Conservation (phyloP, 2,888 invertebrate species). For the Bibio marci region DNA sequence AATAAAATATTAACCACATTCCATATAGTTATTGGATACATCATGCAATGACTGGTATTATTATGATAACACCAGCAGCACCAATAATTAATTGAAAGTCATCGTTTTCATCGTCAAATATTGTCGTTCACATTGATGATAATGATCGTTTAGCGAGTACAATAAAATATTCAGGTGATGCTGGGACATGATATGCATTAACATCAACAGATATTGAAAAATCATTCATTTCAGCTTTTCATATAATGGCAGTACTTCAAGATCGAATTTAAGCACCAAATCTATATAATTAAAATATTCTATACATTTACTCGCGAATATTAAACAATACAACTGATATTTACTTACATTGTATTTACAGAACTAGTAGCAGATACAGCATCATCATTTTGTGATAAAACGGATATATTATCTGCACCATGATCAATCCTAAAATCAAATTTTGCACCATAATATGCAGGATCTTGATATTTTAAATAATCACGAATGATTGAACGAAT, state of each 20-base stretch:
- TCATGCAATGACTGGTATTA: neutral
- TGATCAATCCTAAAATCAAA: conserved; percentile 31
- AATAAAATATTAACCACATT: too few relatives aligned
- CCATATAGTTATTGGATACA: too few relatives aligned
- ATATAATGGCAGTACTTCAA: conserved; percentile 68
- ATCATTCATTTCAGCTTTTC: conserved; percentile 93
- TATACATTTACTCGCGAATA: neutral
- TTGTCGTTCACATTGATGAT: conserved; percentile 80
- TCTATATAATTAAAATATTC: neutral
- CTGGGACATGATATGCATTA: conserved; percentile 55
- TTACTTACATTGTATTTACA: conserved; percentile 54
- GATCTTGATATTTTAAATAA: conserved; percentile 41
- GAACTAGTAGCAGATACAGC: conserved; percentile 88
- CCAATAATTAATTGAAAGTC: conserved; percentile 54
- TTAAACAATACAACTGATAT: neutral
- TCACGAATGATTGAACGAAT: conserved; percentile 49
- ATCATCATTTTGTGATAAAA: conserved; percentile 71
- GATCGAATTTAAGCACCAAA: conserved; percentile 6
- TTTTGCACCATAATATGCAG: conserved; percentile 49
- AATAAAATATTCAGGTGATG: conserved; percentile 72
- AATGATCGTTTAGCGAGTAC: conserved; percentile 66
- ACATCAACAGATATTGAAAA: conserved; percentile 66
- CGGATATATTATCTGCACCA: conserved; percentile 82
- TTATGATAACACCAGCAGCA: conserved; percentile 65
- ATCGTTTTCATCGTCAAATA: conserved; percentile 48